Base-by-base conservation (phyloP, 2,113 vertebrate genomes). In the Vidua macroura region DNA sequence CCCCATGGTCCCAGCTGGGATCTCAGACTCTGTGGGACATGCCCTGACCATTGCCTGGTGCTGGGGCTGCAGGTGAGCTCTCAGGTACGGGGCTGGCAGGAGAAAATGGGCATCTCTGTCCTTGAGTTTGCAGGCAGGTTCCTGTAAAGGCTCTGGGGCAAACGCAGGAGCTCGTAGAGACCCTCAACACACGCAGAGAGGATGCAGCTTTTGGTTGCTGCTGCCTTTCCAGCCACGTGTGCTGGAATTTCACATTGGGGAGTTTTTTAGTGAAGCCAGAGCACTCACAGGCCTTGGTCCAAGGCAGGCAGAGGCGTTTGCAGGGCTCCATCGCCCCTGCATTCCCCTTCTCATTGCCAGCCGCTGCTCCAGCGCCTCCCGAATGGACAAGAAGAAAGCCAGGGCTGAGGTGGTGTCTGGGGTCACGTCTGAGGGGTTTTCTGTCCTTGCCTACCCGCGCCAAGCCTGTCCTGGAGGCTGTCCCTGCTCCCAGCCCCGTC, bases 141-240 rank as follows among this genome's bases (percentile, higher is more conserved):
- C 24, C 55, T 22, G 13, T 25, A 6, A 43, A 16, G 56, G 69
- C 51, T 62, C 56, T 37, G 43, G 33, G 43, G 25, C 55, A 55
- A 35, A 35, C n/a, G 9, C 5, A 30, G 53, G 31, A 55, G 59
- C 41, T 19, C n/a, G 5, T 0, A 24, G 56, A 24, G 72, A 51
- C 16, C 25, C 64, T 5, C 20, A 9, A 3, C 1, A 6, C 2
- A 5, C 1, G 0, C 2, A 13, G 3, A 8, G 24, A 6, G 25
- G 22, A 24, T 25, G 33, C 30, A 20, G 37, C 43, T 37, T 15
- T 23, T 9, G 12, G 30, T 28, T 13, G 35, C 22, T 3, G 0
- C 13, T 15, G 23, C 13, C 15, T 30, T 25, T 35, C n/a, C 2
- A 1, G 43, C 14, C 11, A 1, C 2, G 0, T 0, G 11, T 35